These are phyloP conservation scores for Takifugu bimaculatus DNA, from an alignment of 2,113 vertebrate genomes.

Conservation along the genomic window DNA sequence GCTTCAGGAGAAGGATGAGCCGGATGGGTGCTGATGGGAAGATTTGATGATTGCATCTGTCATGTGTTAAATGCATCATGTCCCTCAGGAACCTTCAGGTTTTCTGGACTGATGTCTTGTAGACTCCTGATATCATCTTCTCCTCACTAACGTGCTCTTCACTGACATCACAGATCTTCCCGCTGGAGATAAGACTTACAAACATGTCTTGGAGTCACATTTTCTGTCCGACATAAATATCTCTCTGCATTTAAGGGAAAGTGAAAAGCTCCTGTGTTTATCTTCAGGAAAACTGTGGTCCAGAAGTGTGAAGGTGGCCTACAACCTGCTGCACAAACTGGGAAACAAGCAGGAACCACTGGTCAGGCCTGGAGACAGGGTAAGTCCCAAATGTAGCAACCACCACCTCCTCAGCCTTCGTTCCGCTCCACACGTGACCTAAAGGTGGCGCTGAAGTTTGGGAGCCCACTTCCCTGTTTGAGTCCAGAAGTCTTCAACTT, in stretches of 20 bases:
- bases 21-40: slow-evolving; percentile 13
- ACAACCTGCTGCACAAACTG: slow-evolving; percentile 96
- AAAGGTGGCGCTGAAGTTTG: slow-evolving; percentile 7
- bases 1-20: slow-evolving; percentile 1
- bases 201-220: too few relatives aligned
- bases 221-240: neutral
- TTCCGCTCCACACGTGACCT: neutral
- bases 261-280: neutral
- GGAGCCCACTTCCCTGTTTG: slow-evolving; percentile 7
- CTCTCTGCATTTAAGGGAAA: neutral
- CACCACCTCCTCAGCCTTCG: neutral
- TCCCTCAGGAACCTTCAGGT: too few relatives aligned
- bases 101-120: too few relatives aligned
- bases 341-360: slow-evolving; percentile 95
- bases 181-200: too few relatives aligned
- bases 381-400: slow-evolving; percentile 59
- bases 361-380: slow-evolving; percentile 91
- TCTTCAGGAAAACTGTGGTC: slow-evolving; percentile 94
- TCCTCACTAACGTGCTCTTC: too few relatives aligned
- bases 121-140: too few relatives aligned
- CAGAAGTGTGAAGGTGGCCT: slow-evolving; percentile 95
- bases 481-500: neutral
- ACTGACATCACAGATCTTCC: too few relatives aligned
- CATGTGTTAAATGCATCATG: too few relatives aligned
- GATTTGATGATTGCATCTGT: slow-evolving; percentile 1